Base-by-base conservation (phyloP, 2,113 vertebrate species). In the Oplegnathus fasciatus region DNA sequence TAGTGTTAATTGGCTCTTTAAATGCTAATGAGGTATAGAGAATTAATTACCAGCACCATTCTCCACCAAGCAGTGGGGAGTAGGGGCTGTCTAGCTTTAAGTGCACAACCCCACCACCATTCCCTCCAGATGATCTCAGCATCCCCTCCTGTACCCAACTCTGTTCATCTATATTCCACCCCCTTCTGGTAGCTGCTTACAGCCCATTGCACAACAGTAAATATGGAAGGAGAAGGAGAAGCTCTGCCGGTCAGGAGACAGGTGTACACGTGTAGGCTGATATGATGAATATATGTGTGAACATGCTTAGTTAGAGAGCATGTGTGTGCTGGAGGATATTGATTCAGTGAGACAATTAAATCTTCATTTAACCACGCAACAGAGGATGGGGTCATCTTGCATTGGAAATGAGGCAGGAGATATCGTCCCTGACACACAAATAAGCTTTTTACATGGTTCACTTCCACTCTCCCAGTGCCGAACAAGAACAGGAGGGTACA, bases 281-380 rank as follows among this genome's bases (percentile, higher is more conserved):
- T 50, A 57, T 17, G 54, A 46, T 65, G 48, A 52, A 80, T 74
- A 13, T 34, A 24, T 50, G 17, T 73, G 73, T 57, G 81, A 69
- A 46, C 67, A 52, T 58, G 67, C 61, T 32, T 9, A 13, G 57
- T 44, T 50, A 54, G 66, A 26, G 37, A 17, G 17, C 30, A n/a
- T 54, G 65, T 68, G 65, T 83, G 71, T 65, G 40, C 1, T 37
- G 58, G 22, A 24, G 65, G 70, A 28, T 54, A 84, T 71, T 80
- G 80, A 91, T 90, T 86, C 14, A 2, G 54, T 34, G 17, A 77
- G 50, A 80, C 87, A 61, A 83, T 92, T 89, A 90, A 85, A 26
- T 34, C 65, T 73, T 42, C 80, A 75, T 72, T 65, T 57, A 64
- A 32, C 48, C 64, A 28, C 17, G 68, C 60, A 30, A 24, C 55